phyloP scores from a whole-genome alignment of 2,113 vertebrate species.

The Chaenocephalus aceratus region DNA sequence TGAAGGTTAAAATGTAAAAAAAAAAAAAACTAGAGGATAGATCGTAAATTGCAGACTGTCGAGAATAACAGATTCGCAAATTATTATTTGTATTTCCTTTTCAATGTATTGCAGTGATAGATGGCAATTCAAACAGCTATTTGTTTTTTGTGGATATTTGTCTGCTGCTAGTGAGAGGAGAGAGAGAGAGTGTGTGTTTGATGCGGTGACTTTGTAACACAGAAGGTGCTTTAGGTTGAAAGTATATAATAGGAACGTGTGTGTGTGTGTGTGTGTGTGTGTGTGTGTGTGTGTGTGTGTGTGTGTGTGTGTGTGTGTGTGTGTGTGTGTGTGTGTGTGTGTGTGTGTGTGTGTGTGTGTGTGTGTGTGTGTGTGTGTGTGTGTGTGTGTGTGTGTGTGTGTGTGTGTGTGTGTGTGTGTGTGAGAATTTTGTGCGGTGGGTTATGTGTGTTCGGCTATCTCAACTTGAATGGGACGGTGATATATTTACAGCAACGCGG shows the following conservation, averaged over 20 bases:
- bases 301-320: no score
- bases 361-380: background rate
- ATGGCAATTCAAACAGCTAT: background rate
- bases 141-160: background rate
- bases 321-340: no score
- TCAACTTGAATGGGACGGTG: slow-evolving; percentile 51
- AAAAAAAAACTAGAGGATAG: background rate
- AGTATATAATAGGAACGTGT: background rate
- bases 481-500: slow-evolving; percentile 11
- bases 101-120: background rate
- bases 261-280: background rate
- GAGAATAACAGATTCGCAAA: background rate
- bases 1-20: background rate
- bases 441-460: background rate
- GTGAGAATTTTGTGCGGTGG: background rate
- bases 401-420: background rate
- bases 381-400: background rate
- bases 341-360: no score
- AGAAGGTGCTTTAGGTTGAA: no score
- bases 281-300: no score
- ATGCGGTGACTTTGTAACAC: no score
- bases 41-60: background rate
- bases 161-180: background rate
- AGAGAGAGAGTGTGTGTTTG: background rate
- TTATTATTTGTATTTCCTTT: background rate